These are phyloP conservation scores for Aurelia sp. DNA, from an alignment of 30 jellyfish, hydroid and myxozoan genomes.

Conservation along the genomic window DNA sequence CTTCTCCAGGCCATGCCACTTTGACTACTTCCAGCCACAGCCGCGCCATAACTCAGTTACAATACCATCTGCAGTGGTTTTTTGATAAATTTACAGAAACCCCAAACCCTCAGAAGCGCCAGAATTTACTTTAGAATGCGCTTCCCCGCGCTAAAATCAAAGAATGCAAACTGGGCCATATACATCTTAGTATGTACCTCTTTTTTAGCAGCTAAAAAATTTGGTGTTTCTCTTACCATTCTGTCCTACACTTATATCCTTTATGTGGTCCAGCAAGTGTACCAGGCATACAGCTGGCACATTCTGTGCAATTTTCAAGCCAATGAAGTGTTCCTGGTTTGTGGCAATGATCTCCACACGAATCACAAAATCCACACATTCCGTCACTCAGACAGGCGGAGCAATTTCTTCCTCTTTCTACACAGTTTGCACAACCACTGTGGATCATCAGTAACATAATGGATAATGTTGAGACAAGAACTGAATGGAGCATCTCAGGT, in stretches of 20 bases:
- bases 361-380: constrained; percentile 91
- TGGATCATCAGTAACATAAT: not conserved
- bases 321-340: constrained; percentile 79
- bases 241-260: constrained; percentile 82
- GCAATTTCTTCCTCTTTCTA: constrained; percentile 83
- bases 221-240: constrained; percentile 54
- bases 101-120: too few species aligned
- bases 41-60: too few species aligned
- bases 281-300: constrained; percentile 96
- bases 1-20: too few species aligned
- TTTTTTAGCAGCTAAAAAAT: too few species aligned
- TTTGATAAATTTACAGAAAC: too few species aligned
- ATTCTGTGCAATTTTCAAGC: constrained; percentile 89
- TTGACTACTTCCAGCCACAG: too few species aligned
- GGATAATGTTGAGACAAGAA: not conserved
- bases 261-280: constrained; percentile 89
- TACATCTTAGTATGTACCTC: too few species aligned
- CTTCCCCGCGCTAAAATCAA: too few species aligned
- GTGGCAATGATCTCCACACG: constrained; percentile 93
- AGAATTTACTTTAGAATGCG: too few species aligned
- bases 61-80: too few species aligned
- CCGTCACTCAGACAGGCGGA: constrained; percentile 93
- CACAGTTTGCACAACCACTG: constrained; percentile 25
- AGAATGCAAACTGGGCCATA: too few species aligned
- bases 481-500: too few species aligned